phyloP scores from a whole-genome alignment of 2,888 invertebrate species.

The Lasioglossum morio region DNA sequence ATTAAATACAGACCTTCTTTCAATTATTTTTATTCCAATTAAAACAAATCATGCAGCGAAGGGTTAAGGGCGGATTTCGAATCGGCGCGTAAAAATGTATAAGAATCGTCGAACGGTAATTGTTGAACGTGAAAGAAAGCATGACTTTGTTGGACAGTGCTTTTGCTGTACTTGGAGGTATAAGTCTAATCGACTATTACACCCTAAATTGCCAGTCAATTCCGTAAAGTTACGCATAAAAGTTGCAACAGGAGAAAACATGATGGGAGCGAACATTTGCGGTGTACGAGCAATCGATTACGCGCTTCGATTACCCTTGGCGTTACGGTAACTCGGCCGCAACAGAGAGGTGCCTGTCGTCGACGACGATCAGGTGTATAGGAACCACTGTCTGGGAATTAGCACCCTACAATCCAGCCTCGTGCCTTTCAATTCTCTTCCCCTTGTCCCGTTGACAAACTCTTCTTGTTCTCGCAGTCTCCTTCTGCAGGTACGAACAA shows the following conservation, averaged over 20 bases:
- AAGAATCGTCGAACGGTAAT: no score
- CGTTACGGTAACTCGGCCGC: neutral
- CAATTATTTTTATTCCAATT: no score
- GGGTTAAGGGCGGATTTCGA: no score
- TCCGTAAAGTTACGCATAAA: neutral
- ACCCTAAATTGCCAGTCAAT: neutral
- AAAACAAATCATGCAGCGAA: no score
- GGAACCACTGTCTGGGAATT: neutral
- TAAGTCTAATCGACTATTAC: neutral
- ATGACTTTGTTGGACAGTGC: no score
- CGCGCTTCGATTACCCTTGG: neutral
- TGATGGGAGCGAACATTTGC: neutral
- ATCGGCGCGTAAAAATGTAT: no score
- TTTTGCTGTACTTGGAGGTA: neutral
- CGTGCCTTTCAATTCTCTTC: neutral
- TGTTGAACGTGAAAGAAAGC: no score
- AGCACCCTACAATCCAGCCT: neutral
- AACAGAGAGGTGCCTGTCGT: neutral
- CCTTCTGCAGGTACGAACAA: neutral
- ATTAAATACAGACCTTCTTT: no score
- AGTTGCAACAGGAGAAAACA: neutral
- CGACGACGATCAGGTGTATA: neutral
- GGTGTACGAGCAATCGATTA: neutral
- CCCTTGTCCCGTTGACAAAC: neutral
- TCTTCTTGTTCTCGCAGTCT: neutral